phyloP scores from a whole-genome alignment of 2,113 vertebrate species.

The Coptodon bakossiorum region DNA sequence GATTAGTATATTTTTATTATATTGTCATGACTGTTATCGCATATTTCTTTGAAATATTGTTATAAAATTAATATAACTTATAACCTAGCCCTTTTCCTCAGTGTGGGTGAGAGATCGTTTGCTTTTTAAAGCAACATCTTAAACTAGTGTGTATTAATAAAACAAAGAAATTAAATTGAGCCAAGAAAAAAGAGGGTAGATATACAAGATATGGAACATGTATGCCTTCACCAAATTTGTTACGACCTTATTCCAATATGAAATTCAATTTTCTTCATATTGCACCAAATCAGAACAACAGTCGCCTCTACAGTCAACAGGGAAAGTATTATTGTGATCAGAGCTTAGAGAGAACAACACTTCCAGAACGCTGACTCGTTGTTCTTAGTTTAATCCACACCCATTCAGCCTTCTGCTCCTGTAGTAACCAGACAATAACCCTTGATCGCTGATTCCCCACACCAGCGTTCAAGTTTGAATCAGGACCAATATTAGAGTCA shows the following conservation, averaged over 20 bases:
- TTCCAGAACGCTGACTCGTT: neutral
- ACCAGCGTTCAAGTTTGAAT: neutral
- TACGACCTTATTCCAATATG: neutral
- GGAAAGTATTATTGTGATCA: neutral
- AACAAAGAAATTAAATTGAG: neutral
- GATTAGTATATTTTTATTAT: neutral
- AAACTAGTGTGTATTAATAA: rapidly evolving
- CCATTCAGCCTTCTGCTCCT: neutral
- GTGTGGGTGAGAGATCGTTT: neutral
- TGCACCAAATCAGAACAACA: neutral
- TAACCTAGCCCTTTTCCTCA: rapidly evolving
- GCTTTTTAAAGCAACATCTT: neutral
- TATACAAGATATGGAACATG: neutral
- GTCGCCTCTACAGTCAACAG: neutral
- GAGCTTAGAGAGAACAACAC: neutral
- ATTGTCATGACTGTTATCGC: neutral
- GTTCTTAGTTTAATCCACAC: rapidly evolving
- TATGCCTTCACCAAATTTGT: rapidly evolving
- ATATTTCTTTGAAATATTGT: neutral
- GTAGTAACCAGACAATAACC: neutral
- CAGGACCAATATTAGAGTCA: neutral
- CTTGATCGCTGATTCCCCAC: neutral
- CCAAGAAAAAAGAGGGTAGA: neutral
- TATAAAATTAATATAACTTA: neutral
- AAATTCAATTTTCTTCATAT: neutral